These are phyloP conservation scores for Tangara arthus DNA, from an alignment of 2,797 vertebrate genomes.

Conservation along the genomic window DNA sequence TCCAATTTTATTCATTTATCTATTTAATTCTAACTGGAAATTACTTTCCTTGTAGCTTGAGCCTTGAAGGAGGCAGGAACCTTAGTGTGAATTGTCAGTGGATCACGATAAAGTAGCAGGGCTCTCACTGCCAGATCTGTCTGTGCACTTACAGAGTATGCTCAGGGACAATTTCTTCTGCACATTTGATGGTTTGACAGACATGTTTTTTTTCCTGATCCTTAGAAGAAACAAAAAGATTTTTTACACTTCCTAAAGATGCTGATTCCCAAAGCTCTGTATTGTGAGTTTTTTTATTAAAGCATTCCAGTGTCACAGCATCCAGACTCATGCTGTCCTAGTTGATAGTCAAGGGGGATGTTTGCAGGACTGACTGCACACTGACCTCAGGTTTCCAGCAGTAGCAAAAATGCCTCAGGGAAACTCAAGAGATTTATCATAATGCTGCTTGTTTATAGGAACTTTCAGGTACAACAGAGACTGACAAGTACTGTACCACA, in stretches of 20 bases:
- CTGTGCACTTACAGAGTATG: neutral
- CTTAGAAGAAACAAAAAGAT: constrained; percentile 42
- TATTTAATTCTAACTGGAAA: neutral
- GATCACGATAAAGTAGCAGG: neutral
- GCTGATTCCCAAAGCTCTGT: constrained; percentile 27
- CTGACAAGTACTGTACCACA: constrained; percentile 45
- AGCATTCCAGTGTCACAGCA: neutral
- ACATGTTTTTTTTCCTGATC: neutral
- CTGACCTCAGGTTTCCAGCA: constrained; percentile 59
- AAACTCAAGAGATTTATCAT: constrained; percentile 61
- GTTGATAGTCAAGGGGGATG: constrained; percentile 60
- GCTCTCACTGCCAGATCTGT: constrained; percentile 11
- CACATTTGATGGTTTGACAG: constrained; percentile 30
- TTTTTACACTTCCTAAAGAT: constrained; percentile 51
- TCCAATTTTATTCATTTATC: neutral
- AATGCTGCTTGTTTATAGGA: constrained; percentile 61
- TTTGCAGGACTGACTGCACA: constrained; percentile 66
- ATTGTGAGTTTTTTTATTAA: constrained; percentile 19
- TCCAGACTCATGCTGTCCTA: constrained; percentile 13
- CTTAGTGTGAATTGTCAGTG: neutral
- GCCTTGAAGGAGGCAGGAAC: neutral
- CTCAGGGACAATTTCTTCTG: constrained; percentile 40
- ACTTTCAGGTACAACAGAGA: constrained; percentile 60
- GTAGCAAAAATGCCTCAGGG: constrained; percentile 48
- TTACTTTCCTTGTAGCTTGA: neutral